Percentiles rank a stretch among this genome's conserved stretches.
phyloP scores from a whole-genome alignment of 2,888 invertebrate species.

The Drosophila borealis region DNA sequence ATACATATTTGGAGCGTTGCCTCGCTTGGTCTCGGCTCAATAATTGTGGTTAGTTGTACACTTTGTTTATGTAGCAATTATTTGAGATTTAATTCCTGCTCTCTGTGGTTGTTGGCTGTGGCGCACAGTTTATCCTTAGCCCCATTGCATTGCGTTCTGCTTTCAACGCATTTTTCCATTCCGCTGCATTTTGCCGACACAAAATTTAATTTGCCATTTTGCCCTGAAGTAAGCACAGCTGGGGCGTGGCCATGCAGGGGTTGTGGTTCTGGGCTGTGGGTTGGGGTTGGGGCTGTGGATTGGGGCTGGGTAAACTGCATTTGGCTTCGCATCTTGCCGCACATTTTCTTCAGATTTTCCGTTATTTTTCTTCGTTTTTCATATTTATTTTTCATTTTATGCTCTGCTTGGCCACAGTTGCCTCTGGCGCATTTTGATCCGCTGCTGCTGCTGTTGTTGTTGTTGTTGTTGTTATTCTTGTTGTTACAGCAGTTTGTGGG shows the following conservation, averaged over 20 bases:
- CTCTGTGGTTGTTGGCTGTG: slow-evolving; percentile 32
- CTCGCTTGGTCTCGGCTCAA: slow-evolving; percentile 20
- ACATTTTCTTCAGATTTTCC: slow-evolving; percentile 45
- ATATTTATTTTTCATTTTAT: slow-evolving; percentile 78
- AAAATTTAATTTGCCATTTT: slow-evolving; percentile 75
- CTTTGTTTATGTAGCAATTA: slow-evolving; percentile 59
- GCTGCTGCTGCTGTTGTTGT: slow-evolving; percentile 22
- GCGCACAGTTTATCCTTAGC: slow-evolving; percentile 27
- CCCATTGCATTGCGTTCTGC: slow-evolving; percentile 26
- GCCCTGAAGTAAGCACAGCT: slow-evolving; percentile 57
- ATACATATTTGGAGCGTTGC: background rate
- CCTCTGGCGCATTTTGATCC: slow-evolving; percentile 68
- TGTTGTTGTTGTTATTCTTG: slow-evolving; percentile 5
- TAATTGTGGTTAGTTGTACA: slow-evolving; percentile 58
- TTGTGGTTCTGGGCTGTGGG: background rate
- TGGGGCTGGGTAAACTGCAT: slow-evolving; percentile 53
- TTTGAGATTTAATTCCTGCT: slow-evolving; percentile 62
- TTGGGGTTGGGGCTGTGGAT: background rate
- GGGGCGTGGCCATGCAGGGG: slow-evolving; percentile 41
- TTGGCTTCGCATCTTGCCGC: slow-evolving; percentile 56
- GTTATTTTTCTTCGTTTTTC: slow-evolving; percentile 47
- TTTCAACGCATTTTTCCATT: slow-evolving; percentile 68
- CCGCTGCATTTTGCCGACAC: slow-evolving; percentile 67
- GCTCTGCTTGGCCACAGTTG: slow-evolving; percentile 69
- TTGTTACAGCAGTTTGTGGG: slow-evolving; percentile 16